Evolutionary conservation across 2,888 invertebrate genomes (phyloP).

Genomic region (Eumerus sabulonum): DNA sequence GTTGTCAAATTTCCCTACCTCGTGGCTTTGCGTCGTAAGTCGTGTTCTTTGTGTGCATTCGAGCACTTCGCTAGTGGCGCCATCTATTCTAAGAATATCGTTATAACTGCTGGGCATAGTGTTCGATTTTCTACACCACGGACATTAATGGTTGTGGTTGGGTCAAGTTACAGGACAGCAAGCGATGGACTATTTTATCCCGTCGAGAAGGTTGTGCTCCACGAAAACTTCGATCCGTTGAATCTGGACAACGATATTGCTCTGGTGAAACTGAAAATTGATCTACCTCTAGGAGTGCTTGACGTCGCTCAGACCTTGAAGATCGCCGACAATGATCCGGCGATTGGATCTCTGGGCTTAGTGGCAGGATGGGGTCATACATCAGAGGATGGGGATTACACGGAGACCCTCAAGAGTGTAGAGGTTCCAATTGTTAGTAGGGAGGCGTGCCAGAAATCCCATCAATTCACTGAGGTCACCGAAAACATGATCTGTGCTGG

Average conservation of each 20-base stretch:
- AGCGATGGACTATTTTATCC: conserved; percentile 73
- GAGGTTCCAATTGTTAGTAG: conserved; percentile 22
- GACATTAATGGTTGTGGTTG: conserved; percentile 70
- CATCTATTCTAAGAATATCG: conserved; percentile 74
- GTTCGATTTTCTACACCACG: conserved; percentile 76
- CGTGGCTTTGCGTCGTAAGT: conserved; percentile 75
- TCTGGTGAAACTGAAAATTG: conserved; percentile 79
- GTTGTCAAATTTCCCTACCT: conserved; percentile 79
- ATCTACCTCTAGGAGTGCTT: conserved; percentile 77
- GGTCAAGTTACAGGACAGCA: conserved; percentile 72
- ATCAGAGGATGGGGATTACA: conserved; percentile 23
- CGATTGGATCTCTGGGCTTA: conserved; percentile 71
- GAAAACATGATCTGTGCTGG: conserved; percentile 65
- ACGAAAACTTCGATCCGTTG: conserved; percentile 70
- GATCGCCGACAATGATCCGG: conserved; percentile 69
- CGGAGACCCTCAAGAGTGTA: conserved; percentile 16
- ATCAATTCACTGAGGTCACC: conserved; percentile 25
- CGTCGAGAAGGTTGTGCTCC: conserved; percentile 71
- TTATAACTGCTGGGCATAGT: conserved; percentile 79
- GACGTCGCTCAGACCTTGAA: conserved; percentile 76
- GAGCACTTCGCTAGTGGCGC: conserved; percentile 79
- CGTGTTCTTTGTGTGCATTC: conserved; percentile 26
- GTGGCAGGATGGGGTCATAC: conserved; percentile 75
- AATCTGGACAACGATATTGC: conserved; percentile 75
- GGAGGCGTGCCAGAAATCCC: conserved; percentile 18